These are phyloP conservation scores for Neoitamus cyanurus DNA, from an alignment of 2,888 invertebrate species.

Conservation along the genomic window DNA sequence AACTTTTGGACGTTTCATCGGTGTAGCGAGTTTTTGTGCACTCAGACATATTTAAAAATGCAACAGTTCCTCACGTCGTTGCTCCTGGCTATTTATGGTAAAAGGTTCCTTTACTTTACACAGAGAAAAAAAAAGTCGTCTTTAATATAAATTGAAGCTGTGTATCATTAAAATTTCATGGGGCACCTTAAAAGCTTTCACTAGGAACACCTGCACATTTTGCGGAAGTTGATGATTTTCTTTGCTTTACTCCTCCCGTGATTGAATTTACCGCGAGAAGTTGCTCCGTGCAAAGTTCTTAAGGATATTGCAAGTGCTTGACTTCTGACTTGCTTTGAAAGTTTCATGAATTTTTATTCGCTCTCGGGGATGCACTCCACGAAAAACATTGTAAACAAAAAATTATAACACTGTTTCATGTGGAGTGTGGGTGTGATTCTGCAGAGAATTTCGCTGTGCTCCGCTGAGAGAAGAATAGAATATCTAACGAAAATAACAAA, in stretches of 20 bases:
- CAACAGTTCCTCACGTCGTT: not conserved
- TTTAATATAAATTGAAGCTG: slow-evolving; percentile 10
- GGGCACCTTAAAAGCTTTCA: not conserved
- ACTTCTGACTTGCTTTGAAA: not conserved
- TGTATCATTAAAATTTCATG: slow-evolving; percentile 7
- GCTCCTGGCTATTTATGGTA: slow-evolving; percentile 19
- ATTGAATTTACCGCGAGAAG: not conserved
- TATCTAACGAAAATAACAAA: not conserved
- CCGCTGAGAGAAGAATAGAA: not conserved
- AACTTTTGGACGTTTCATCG: not conserved
- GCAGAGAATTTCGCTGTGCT: not conserved
- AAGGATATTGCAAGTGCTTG: not conserved
- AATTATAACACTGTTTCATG: not conserved
- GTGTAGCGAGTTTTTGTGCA: slow-evolving; percentile 3
- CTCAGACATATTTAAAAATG: slow-evolving; percentile 25
- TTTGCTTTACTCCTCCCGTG: not conserved
- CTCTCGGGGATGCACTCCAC: not conserved
- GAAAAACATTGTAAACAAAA: not conserved
- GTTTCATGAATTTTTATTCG: not conserved
- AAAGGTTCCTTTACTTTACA: not conserved
- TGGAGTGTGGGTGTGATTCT: not conserved
- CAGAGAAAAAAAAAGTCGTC: not conserved
- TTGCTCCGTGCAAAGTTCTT: not conserved
- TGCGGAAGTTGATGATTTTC: slow-evolving; percentile 14
- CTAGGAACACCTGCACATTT: slow-evolving; percentile 4